Base-by-base conservation (phyloP, 2,888 invertebrate species). In the Xanthia togata region DNA sequence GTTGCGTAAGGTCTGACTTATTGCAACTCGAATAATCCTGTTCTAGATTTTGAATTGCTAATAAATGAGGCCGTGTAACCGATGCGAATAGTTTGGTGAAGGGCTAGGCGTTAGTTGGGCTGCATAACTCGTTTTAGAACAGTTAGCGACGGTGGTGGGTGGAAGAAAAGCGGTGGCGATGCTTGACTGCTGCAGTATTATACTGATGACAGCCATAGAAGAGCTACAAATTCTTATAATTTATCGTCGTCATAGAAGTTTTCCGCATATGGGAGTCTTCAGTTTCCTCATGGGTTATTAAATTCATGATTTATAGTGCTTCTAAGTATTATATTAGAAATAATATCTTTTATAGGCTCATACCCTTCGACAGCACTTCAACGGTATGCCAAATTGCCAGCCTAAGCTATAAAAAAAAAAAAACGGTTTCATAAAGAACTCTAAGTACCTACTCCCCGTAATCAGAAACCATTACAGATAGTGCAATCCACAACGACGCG, bases 41-140 rank as follows among this genome's bases (percentile, higher is more conserved):
- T 88, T 88, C 81, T 80, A 82, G 76, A 84, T 85, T 84, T 84
- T 87, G 84, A 83, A 88, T 86, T 84, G 79, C 84, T 86, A 88
- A 88, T 88, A 87, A 86, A 88, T 84, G 83, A 85, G 81, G 84
- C 83, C 88, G 81, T 85, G 53, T 72, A 72, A 70, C 73, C 76
- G 79, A 84, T 76, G 81, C 87, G 84, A 87, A 82, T 86, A 84
- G 78, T 84, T 81, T 67, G 70, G 84, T 82, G 81, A 86, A 84
- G 87, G 87, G 86, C 76, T 73, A 70, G 65, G 70, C 69, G 79
- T 68, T 79, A 68, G 64, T 73, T 72, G 31, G 62, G 63, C 77
- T 73, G 71, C 77, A 75, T 41, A 85, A 82, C 82, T 70, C 12
- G 72, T 60, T 77, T 72, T n/a, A 74, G 65, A 82, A 79, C 85